Conservation (phyloP, 2,113 vertebrate species). For the Mungos mungo region DNA sequence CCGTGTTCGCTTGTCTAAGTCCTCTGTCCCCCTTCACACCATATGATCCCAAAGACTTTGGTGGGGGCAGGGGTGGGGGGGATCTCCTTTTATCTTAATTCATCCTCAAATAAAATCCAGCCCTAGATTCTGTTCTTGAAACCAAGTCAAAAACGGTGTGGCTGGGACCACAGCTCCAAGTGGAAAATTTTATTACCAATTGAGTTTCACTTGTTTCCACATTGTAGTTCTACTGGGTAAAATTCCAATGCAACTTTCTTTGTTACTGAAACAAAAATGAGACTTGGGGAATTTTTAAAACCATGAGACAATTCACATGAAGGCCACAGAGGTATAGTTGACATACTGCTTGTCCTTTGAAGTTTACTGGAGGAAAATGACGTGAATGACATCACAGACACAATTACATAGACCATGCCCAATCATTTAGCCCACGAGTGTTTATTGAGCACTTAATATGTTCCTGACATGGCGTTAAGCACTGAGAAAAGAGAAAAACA, state of each 20-base stretch:
- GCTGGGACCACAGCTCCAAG: background rate
- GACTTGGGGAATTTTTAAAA: conserved; percentile 3
- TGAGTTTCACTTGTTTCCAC: conserved; percentile 2
- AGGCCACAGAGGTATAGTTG: background rate
- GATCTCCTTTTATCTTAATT: background rate
- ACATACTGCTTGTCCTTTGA: background rate
- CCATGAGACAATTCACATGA: background rate
- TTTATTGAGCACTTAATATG: background rate
- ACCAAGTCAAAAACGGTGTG: background rate
- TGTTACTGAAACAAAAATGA: conserved; percentile 50
- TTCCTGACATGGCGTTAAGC: background rate
- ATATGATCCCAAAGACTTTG: background rate
- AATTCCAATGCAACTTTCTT: conserved; percentile 44
- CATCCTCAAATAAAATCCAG: conserved; percentile 1
- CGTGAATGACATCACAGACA: background rate
- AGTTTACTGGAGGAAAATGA: background rate
- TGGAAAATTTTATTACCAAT: background rate
- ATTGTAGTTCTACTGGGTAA: conserved; percentile 37
- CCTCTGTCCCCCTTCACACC: background rate
- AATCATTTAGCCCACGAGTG: background rate
- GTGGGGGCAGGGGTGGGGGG: background rate
- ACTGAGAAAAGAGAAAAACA: conserved; percentile 17
- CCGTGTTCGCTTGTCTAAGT: background rate
- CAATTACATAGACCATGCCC: background rate
- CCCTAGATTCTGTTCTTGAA: background rate